A percentile compares a stretch with the other conserved stretches of the same genome.
Conservation (phyloP, 2,888 invertebrate species). For the Tetragnatha montana region DNA sequence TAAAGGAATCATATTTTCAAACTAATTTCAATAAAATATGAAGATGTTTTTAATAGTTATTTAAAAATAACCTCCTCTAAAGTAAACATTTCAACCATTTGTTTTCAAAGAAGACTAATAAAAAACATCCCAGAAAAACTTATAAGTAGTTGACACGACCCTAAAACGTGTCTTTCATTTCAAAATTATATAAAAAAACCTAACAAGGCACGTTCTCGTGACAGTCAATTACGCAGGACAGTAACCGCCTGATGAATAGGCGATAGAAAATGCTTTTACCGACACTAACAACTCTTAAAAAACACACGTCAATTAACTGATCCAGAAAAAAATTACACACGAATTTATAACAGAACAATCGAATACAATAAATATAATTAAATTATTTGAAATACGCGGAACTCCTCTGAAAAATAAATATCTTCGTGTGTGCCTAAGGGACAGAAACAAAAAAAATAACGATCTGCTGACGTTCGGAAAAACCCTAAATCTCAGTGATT, state of each 20-base stretch:
- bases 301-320: not conserved
- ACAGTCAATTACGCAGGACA: not conserved
- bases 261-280: not conserved
- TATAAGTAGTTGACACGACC: too few species aligned
- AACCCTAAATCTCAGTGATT: not conserved
- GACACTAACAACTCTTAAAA: not conserved
- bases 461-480: not conserved
- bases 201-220: not conserved
- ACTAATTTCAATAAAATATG: too few species aligned
- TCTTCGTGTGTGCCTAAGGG: not conserved
- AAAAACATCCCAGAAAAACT: too few species aligned
- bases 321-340: not conserved
- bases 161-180: too few species aligned
- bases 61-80: too few species aligned
- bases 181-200: not conserved
- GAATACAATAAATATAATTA: not conserved
- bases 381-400: not conserved
- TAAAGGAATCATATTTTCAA: too few species aligned
- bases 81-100: too few species aligned
- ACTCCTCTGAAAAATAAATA: not conserved
- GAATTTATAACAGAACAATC: constrained; percentile 23
- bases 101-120: too few species aligned
- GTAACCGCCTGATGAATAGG: constrained; percentile 4
- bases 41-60: too few species aligned
- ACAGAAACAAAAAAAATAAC: not conserved